Evolutionary conservation across 2,888 invertebrate genomes (phyloP).

Genomic region (Heliconius ismenius): DNA sequence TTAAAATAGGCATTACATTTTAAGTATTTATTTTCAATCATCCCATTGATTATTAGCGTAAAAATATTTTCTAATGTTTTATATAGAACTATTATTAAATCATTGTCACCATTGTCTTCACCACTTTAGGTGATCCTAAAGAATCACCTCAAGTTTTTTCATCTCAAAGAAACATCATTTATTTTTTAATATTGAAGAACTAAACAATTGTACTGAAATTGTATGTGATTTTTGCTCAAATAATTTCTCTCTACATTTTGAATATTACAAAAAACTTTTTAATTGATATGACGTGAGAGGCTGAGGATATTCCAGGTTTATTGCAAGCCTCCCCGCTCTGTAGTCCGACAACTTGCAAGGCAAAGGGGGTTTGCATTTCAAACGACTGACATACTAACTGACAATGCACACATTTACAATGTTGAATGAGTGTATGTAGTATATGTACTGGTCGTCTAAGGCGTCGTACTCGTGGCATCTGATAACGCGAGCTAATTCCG

Average conservation of each 20-base stretch:
- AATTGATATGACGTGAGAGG: constrained; percentile 17
- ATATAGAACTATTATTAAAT: neutral
- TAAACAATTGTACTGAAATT: neutral
- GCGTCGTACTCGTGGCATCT: constrained; percentile 5
- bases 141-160: neutral
- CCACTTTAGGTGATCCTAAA: neutral
- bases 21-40: constrained; percentile 17
- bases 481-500: constrained; percentile 2
- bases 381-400: constrained; percentile 17
- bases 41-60: constrained; percentile 10
- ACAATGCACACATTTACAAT: constrained; percentile 12
- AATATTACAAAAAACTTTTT: neutral
- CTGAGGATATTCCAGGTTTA: constrained; percentile 15
- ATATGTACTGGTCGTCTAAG: constrained; percentile 5
- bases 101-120: neutral
- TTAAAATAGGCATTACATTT: neutral
- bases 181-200: neutral
- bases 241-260: neutral
- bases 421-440: constrained; percentile 10
- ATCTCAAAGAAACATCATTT: neutral
- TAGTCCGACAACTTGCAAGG: neutral
- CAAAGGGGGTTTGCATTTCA: neutral
- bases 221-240: neutral
- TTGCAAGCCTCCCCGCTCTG: neutral
- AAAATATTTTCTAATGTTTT: neutral